phyloP scores from a whole-genome alignment of 2,113 vertebrate genomes.

The Columbina picui region DNA sequence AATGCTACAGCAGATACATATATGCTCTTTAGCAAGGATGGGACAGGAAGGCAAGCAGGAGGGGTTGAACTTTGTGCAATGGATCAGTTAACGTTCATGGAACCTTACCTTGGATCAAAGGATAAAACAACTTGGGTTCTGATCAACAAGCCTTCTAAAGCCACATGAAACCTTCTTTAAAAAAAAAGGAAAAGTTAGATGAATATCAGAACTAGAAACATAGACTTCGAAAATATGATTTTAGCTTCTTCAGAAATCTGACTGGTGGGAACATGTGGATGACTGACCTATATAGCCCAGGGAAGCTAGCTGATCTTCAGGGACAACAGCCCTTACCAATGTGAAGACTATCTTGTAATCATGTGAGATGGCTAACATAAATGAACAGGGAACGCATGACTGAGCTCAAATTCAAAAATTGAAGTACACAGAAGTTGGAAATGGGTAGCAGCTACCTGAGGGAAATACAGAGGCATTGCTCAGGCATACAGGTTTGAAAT shows the following conservation, averaged over 20 bases:
- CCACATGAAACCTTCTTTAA: neutral
- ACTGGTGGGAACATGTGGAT: rapidly evolving
- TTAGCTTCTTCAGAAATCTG: neutral
- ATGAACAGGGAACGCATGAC: neutral
- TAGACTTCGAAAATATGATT: neutral
- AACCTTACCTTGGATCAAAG: neutral
- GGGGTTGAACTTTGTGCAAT: neutral
- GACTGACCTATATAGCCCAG: rapidly evolving
- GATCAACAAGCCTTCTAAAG: neutral
- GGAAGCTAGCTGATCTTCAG: neutral
- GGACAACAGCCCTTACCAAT: neutral
- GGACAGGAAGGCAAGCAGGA: neutral
- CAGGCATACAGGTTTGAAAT: neutral
- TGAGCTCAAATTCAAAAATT: neutral
- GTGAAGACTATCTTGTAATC: neutral
- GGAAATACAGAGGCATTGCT: neutral
- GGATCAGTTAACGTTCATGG: neutral
- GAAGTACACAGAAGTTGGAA: neutral
- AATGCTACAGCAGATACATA: neutral
- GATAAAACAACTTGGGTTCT: neutral
- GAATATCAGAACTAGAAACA: neutral
- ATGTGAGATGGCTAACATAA: neutral
- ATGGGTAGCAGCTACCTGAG: neutral
- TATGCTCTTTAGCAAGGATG: neutral
- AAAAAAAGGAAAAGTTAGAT: neutral